A percentile compares a stretch with the other conserved stretches of the same genome.
These are phyloP conservation scores for Microctonus aethiopoides DNA, from an alignment of 2,888 invertebrate species.

Conservation along the genomic window DNA sequence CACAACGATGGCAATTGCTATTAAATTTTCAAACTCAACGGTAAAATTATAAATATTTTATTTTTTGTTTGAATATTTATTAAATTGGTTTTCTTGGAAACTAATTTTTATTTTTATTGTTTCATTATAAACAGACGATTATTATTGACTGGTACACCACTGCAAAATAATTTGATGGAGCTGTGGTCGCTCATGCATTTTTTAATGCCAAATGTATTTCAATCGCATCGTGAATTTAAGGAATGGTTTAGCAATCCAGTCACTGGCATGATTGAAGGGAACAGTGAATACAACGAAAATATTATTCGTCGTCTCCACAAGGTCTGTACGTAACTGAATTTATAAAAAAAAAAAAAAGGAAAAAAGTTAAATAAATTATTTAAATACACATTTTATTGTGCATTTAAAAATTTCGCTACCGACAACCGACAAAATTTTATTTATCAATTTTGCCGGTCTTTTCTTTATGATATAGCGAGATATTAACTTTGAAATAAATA, in stretches of 20 bases:
- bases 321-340: conserved; percentile 70
- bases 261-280: conserved; percentile 95
- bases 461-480: conserved; percentile 53
- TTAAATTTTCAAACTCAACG: conserved; percentile 94
- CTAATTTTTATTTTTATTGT: conserved; percentile 17
- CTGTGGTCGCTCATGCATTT: conserved; percentile 99
- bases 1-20: conserved; percentile 97
- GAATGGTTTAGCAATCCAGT: conserved; percentile 99
- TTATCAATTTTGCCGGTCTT: conserved; percentile 46
- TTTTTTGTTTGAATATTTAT: neutral
- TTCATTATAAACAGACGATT: conserved; percentile 75
- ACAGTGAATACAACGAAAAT: conserved; percentile 89
- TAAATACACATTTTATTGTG: neutral
- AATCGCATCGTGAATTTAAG: conserved; percentile 95
- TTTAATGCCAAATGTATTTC: conserved; percentile 96
- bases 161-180: conserved; percentile 97
- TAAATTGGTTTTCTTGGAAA: conserved; percentile 11
- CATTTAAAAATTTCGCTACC: conserved; percentile 52
- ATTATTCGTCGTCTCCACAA: conserved; percentile 91
- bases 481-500: conserved; percentile 43
- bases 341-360: neutral
- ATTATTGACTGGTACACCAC: conserved; percentile 92
- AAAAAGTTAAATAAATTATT: too few relatives aligned
- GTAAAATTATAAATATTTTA: conserved; percentile 65
- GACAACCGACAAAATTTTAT: conserved; percentile 51